These are phyloP conservation scores for Tragelaphus scriptus DNA, from an alignment of 2,113 vertebrate genomes.

Conservation along the genomic window DNA sequence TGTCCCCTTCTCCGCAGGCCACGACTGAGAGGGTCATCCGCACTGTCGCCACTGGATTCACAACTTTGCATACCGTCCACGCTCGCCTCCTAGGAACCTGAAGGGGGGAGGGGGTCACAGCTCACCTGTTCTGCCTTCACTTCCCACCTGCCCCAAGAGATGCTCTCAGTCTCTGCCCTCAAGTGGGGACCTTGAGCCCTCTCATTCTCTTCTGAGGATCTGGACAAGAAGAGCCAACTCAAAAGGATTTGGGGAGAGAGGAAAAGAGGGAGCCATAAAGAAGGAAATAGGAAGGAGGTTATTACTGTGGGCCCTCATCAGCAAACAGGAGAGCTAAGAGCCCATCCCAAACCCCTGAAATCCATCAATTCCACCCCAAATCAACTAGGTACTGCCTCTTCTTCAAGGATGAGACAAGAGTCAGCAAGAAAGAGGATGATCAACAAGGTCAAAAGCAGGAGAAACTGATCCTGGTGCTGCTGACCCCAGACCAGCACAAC, in stretches of 20 bases:
- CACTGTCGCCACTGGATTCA: slow-evolving; percentile 99
- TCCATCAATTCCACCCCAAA: not conserved
- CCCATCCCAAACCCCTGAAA: not conserved
- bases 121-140: not conserved
- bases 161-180: not conserved
- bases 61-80: slow-evolving; percentile 99
- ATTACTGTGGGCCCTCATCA: not conserved
- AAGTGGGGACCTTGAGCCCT: not conserved
- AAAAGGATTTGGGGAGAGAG: accelerated
- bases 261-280: not conserved
- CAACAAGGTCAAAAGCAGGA: not conserved
- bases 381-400: not conserved
- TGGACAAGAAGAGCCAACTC: not conserved
- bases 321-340: not conserved
- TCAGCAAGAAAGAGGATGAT: not conserved
- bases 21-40: slow-evolving; percentile 99
- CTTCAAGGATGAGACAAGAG: not conserved
- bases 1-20: slow-evolving; percentile 91
- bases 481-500: not conserved
- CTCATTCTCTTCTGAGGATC: not conserved
- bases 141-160: not conserved
- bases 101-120: not conserved
- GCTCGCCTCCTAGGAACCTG: slow-evolving; percentile 92
- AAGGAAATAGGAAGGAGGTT: not conserved
- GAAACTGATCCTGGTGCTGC: not conserved